Evolutionary conservation across 2,797 vertebrate species (phyloP).

Genomic region (Anomalospiza imberbis): DNA sequence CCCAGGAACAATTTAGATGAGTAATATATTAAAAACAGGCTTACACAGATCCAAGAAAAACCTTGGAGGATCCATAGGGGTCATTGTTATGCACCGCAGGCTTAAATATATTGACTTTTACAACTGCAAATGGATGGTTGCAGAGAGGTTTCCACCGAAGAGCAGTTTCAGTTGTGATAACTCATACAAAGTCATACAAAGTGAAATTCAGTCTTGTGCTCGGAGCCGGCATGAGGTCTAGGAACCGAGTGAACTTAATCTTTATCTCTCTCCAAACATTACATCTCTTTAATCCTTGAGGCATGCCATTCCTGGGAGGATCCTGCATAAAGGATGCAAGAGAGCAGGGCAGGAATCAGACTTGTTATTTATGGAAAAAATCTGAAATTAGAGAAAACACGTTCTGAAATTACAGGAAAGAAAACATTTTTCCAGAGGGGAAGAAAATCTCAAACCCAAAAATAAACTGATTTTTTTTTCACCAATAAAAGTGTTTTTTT

Average conservation of each 20-base stretch:
- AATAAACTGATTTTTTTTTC: not conserved
- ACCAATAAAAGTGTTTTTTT: not conserved
- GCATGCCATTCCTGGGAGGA: conserved; percentile 55
- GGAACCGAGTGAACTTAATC: conserved; percentile 39
- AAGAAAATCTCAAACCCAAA: conserved; percentile 15
- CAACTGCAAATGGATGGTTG: conserved; percentile 59
- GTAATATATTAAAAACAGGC: conserved; percentile 70
- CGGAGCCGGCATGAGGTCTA: conserved; percentile 27
- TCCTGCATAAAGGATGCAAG: conserved; percentile 15
- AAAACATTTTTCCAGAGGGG: conserved; percentile 30
- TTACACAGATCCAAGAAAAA: conserved; percentile 61
- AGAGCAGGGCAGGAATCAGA: not conserved
- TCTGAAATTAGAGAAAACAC: conserved; percentile 20
- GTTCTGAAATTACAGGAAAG: conserved; percentile 43
- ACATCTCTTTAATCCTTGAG: conserved; percentile 56
- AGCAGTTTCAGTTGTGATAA: conserved; percentile 62
- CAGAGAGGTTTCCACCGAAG: conserved; percentile 37
- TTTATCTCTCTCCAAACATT: conserved; percentile 63
- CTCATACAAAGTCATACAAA: conserved; percentile 53
- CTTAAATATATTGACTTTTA: conserved; percentile 69
- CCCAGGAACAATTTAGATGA: conserved; percentile 69
- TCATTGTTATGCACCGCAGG: conserved; percentile 64
- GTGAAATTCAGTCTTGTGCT: conserved; percentile 49
- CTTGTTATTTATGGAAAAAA: conserved; percentile 46
- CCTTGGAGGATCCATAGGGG: conserved; percentile 61